A percentile compares a stretch with the other conserved stretches of the same genome.
phyloP scores from a whole-genome alignment of 2,888 invertebrate genomes.

The Xestobium rufovillosum region DNA sequence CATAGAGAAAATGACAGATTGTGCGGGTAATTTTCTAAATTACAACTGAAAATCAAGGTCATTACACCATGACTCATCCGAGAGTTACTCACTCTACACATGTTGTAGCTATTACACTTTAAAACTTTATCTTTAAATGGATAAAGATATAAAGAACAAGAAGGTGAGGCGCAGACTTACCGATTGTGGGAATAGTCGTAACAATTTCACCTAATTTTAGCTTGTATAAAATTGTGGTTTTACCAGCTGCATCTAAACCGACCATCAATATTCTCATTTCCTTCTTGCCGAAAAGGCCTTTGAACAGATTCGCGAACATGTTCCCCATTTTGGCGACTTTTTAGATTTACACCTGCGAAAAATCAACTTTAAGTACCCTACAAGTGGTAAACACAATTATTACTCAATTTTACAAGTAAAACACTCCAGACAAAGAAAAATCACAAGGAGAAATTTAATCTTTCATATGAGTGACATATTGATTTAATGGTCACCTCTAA shows the following conservation, averaged over 20 bases:
- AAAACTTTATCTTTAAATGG: not conserved
- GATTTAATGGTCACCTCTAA: conserved; percentile 36
- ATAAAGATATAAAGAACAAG: too few relatives aligned
- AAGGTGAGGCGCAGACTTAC: too few relatives aligned
- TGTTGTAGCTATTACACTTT: not conserved
- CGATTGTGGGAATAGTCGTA: conserved; percentile 99
- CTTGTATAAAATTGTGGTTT: conserved; percentile 99
- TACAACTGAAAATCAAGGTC: conserved; percentile 13
- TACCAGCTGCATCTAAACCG: conserved; percentile 98
- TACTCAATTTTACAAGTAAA: too few relatives aligned
- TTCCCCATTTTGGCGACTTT: conserved; percentile 84
- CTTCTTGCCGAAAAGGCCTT: conserved; percentile 99
- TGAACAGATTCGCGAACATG: conserved; percentile 94
- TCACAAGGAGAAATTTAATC: conserved; percentile 38
- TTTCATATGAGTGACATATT: conserved; percentile 38
- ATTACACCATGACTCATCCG: conserved; percentile 21
- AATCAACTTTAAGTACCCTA: not conserved
- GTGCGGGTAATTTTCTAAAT: conserved; percentile 12
- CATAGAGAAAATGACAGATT: conserved; percentile 14
- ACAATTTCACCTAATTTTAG: conserved; percentile 99
- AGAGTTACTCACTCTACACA: not conserved
- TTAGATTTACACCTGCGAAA: conserved; percentile 33
- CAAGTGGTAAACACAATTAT: not conserved
- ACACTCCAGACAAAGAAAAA: conserved; percentile 10
- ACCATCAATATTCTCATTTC: conserved; percentile 99